Base-by-base conservation (phyloP, 2,888 invertebrate genomes). In the Leptinotarsa juncta region DNA sequence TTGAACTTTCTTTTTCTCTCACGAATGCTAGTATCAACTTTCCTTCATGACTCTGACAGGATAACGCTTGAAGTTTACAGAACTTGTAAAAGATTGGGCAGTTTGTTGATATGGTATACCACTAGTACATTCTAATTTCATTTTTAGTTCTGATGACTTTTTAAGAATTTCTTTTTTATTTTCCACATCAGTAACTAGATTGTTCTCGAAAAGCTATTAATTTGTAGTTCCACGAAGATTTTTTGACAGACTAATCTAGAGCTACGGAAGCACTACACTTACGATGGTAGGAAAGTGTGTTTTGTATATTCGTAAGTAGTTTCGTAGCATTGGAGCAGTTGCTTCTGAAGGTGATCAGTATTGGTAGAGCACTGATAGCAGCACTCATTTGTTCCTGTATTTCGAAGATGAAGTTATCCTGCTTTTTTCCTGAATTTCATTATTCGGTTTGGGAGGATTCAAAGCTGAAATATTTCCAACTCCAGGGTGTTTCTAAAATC, bases 111-210 rank as follows among this genome's bases (percentile, higher is more conserved):
- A 16, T 65, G 48, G 1, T n/a, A n/a, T 32, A 65, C 48, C 12
- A 4, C 12, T 14, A 10, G 12, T n/a, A 5, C 16, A 10, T 16
- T 3, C 10, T n/a, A 12, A 50, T 49, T 49, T 18, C 23, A 14
- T 12, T 50, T 67, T 50, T 7, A 91, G 98, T 98, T 89, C 92
- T 91, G 62, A 90, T 93, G 74, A 12, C 0, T 32, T 32, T 32
- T 32, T 32, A 5, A 67, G 55, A 20, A 57, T 20, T 66, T 72
- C 23, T 49, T 48, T 67, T 4, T 23, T 67, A n/a, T 42, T 67
- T 23, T 71, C 57, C 26, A 67, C 49, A 65, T 62, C 53, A 4
- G 65, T 50, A 20, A 65, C 14, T 50, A 73, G 65, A 65, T 65
- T 65, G 48, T 71, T 62, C 4, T 60, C 65, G 32, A 67, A 73